These are phyloP conservation scores for Pseudoips prasinana DNA, from an alignment of 2,888 invertebrate genomes.

Conservation along the genomic window DNA sequence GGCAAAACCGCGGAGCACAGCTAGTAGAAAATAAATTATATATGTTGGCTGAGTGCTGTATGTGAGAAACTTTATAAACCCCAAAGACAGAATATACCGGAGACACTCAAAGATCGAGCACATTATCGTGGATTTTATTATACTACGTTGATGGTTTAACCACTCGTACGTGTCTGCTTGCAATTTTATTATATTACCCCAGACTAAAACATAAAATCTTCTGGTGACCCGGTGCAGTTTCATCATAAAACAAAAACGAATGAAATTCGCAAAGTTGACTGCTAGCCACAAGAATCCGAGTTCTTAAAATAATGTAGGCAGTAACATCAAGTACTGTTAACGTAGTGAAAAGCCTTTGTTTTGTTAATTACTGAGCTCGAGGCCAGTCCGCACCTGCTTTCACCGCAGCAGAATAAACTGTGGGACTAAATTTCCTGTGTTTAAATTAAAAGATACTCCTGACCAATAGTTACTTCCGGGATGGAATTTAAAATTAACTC, in stretches of 20 bases:
- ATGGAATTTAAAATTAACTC: slow-evolving; percentile 45
- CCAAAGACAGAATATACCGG: too few species aligned
- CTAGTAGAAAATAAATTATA: too few species aligned
- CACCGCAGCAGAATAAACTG: slow-evolving; percentile 63
- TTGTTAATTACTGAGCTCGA: slow-evolving; percentile 68
- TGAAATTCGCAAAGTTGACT: slow-evolving; percentile 27
- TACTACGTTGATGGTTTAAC: too few species aligned
- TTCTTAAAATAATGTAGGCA: slow-evolving; percentile 59
- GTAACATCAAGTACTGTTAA: slow-evolving; percentile 62
- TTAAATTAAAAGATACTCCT: slow-evolving; percentile 64
- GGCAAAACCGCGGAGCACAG: too few species aligned
- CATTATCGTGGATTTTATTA: too few species aligned
- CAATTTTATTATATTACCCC: too few species aligned
- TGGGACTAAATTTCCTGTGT: slow-evolving; percentile 59
- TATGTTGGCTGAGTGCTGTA: too few species aligned
- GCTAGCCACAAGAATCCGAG: slow-evolving; percentile 46
- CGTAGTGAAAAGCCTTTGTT: slow-evolving; percentile 67
- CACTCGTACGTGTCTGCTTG: too few species aligned
- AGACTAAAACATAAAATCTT: too few species aligned
- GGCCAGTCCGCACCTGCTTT: slow-evolving; percentile 63
- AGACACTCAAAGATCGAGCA: too few species aligned
- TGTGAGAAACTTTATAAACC: too few species aligned
- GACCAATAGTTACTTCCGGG: slow-evolving; percentile 53
- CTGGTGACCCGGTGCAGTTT: background rate
- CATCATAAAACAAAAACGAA: slow-evolving; percentile 3